Base-by-base conservation (phyloP, 2,888 invertebrate genomes). In the Sericinus montela region DNA sequence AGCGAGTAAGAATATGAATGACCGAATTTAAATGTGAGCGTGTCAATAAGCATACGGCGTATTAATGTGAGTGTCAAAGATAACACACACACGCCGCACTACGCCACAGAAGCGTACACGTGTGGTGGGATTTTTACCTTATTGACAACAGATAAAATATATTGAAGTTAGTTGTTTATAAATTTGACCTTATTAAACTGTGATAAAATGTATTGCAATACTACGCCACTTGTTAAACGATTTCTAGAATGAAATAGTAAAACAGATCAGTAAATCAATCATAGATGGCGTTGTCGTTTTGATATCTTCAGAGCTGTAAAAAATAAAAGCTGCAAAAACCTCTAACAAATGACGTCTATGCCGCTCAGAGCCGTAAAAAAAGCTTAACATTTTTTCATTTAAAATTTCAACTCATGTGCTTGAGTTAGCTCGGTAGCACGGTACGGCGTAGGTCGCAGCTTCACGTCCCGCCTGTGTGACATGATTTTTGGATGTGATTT, bases 1-100 rank as follows among this genome's bases (percentile, higher is more conserved):
- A 45, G 10, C 9, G 37, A 41, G 48, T 28, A 57, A 55, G 57
- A 57, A 57, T 57, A 57, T 57, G 57, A 57, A 57, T 57, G 57
- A 45, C 49, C 15, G 41, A 3, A 19, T 37, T 8, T 36, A 11
- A 11, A 23, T 30, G 47, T 40, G 38, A 16, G 47, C 45, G 49
- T 39, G 28, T 29, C 45, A 50, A 48, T 48, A 51, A 30, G 9
- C 14, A 13, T 9, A 32, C 38, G 35, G 28, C 48, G 48, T 32
- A 32, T 32, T 11, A 32, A 32, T 32, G 32, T 11, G 13, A 6
- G 6, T n/a, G 11, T 6, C 1, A 32, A 11, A 32, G 32, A 32
- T 32, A 13, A 32, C 53, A 32, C 48, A 35, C 41, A 49, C 51
- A 48, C 49, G 35, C 1, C 2, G 30, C 19, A 48, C 49, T 39